Evolutionary conservation across 2,797 vertebrate genomes (phyloP), one percentile per base, ranked within the genome.

Genomic region (Tenualosa ilisha): DNA sequence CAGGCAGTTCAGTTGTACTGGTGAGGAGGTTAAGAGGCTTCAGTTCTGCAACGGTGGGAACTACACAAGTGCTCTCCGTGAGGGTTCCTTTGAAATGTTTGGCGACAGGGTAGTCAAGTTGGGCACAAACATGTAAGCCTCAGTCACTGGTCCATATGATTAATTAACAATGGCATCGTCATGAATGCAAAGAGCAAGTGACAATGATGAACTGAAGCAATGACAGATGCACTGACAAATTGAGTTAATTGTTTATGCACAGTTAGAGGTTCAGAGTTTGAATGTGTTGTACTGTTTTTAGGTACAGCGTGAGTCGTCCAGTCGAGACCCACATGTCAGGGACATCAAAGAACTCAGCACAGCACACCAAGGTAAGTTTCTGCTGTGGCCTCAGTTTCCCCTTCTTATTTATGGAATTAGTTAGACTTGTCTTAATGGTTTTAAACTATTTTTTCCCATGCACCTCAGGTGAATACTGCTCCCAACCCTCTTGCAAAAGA

Each of bases 401-500:
- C 46, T 49, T 49, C 46, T 49, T 49, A 8, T 49, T 49, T 8
- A 49, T 49, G 46, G 4, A 0, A 49, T 49, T 49, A 8, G 7
- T 49, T 17, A 26, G 51, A 31, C 26, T 63, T 84, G 22, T 46
- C 15, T 7, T 24, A 43, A n/a, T 81, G 12, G 49, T 24, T 49
- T 79, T 11, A 7, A 46, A 79, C 40, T 13, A 53, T 26, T 37
- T 12, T 8, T 37, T 53, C 61, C 24, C 17, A 3, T 24, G 40
- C 56, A 9, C 17, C 72, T 85, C 93, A 99, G 98, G 97, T 97
- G 90, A 98, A 93, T 83, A 82, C 94, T 50, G 91, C 92, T 87
- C 97, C 98, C 40, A 99, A 97, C 91, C 97, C 97, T 50, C 93
- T 99, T 81, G 98, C 97, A 84, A 99, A 99, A 93, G 98, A 99